phyloP scores from a whole-genome alignment of 1,140 invertebrate species.

The Hirudo medicinalis region DNA sequence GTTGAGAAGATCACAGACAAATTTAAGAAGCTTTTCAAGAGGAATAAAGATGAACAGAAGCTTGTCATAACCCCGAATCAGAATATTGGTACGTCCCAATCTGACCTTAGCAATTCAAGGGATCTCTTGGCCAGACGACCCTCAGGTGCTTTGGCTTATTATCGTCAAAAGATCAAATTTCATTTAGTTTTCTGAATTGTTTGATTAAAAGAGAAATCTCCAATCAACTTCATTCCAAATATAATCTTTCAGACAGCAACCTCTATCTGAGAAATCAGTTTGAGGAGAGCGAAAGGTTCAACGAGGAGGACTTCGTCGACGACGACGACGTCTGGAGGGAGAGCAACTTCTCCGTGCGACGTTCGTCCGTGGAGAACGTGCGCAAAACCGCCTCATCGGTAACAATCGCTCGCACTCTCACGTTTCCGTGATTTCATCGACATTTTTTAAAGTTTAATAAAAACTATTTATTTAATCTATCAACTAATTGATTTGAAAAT shows the following conservation, averaged over 20 bases:
- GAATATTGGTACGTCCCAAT: too few species aligned
- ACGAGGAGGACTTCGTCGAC: neutral
- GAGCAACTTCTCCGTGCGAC: neutral
- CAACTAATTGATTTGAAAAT: neutral
- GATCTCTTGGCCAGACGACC: neutral
- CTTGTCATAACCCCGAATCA: too few species aligned
- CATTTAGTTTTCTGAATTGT: neutral
- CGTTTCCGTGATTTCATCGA: too few species aligned
- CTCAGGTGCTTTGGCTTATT: neutral
- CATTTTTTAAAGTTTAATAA: neutral
- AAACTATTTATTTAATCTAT: conserved; percentile 1
- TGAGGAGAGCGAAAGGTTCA: neutral
- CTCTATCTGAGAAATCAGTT: neutral
- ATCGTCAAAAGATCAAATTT: neutral
- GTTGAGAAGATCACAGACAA: neutral
- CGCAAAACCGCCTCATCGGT: too few species aligned
- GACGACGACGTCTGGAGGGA: neutral
- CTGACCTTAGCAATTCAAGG: neutral
- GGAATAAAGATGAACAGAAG: neutral
- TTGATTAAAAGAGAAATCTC: neutral
- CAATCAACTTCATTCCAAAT: neutral
- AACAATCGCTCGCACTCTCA: too few species aligned
- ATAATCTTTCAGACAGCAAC: neutral
- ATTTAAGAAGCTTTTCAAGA: conserved; percentile 9
- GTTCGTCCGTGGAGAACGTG: too few species aligned